Evolutionary conservation across 2,113 vertebrate species (phyloP), one percentile per base, ranked within the genome.

Genomic region (Brienomyrus longianalis): DNA sequence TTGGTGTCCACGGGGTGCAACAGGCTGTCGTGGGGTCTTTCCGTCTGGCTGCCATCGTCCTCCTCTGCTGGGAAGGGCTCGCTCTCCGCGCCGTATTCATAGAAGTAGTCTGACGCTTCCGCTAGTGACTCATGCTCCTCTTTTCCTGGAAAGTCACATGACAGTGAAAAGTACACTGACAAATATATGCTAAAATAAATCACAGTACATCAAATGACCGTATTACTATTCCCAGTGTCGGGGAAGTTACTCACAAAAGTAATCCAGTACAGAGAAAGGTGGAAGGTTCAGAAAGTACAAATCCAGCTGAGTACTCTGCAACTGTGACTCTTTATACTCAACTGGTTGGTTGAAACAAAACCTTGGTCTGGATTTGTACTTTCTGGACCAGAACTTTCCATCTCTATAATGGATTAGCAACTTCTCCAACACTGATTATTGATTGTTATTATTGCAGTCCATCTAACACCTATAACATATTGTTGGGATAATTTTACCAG

Each of bases 31-130:
- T 90, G 88, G 54, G 92, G 91, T 27, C 90, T 17, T 2, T 90
- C 88, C 50, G 90, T 87, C 88, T 93, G 94, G 27, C 86, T 91
- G n/a, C 86, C 90, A 13, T 90, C 92, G 13, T 88, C 94, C 0
- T 90, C 92, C 15, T 98, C 97, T 0, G 91, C 93, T 0, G 92
- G 95, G 13, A 97, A 97, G 89, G 96, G 94, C 47, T 97, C 96
- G 0, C 95, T 91, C 83, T 97, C 97, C 0, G 94, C 91, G 91
- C 97, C 97, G 0, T 98, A 98, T 83, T 98, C 97, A 0, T 98
- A 98, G 85, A 97, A 97, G 94, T 98, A 97, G 93, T 97, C 97
- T 0, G 97, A 97, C 47, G 96, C 95, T 74, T 97, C 97, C 1
- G 95, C 90, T 92, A 96, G 94, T 19, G 95, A 95, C 0, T 94